Evolutionary conservation across 2,888 invertebrate species (phyloP).

Genomic region (Mesoligia furuncula): DNA sequence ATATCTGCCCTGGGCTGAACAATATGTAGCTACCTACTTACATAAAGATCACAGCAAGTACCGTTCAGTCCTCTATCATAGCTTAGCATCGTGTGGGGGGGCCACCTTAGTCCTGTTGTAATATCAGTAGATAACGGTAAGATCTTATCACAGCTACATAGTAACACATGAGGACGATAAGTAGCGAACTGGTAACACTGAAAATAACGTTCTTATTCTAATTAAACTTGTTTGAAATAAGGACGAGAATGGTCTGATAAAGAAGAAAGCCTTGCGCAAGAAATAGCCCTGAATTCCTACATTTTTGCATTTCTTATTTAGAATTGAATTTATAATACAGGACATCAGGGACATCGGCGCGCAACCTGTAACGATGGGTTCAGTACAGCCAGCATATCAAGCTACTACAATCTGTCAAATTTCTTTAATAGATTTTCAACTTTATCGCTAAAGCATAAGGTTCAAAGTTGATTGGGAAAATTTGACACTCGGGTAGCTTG

Average conservation of each 20-base stretch:
- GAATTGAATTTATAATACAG: neutral
- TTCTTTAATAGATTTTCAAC: no score
- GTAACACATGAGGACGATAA: constrained; percentile 30
- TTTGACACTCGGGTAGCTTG: no score
- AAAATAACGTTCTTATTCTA: constrained; percentile 34
- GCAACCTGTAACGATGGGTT: neutral
- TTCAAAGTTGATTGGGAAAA: no score
- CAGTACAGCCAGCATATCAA: no score
- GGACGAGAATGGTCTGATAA: constrained; percentile 6
- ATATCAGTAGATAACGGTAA: constrained; percentile 55
- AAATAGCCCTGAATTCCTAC: neutral
- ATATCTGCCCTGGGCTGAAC: neutral
- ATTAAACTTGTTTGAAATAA: constrained; percentile 34
- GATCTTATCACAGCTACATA: constrained; percentile 46
- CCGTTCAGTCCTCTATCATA: neutral
- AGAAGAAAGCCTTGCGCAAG: neutral
- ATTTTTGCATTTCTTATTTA: neutral
- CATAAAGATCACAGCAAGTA: neutral
- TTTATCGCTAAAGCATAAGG: no score
- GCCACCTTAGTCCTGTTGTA: constrained; percentile 36
- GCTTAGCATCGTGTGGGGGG: constrained; percentile 23
- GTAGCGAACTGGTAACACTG: constrained; percentile 23
- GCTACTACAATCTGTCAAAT: no score
- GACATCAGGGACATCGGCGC: neutral
- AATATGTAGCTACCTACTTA: neutral